Evolutionary conservation across 2,888 invertebrate genomes (phyloP), one percentile per base, ranked within the genome.

Genomic region (Iselma pallidipennis): DNA sequence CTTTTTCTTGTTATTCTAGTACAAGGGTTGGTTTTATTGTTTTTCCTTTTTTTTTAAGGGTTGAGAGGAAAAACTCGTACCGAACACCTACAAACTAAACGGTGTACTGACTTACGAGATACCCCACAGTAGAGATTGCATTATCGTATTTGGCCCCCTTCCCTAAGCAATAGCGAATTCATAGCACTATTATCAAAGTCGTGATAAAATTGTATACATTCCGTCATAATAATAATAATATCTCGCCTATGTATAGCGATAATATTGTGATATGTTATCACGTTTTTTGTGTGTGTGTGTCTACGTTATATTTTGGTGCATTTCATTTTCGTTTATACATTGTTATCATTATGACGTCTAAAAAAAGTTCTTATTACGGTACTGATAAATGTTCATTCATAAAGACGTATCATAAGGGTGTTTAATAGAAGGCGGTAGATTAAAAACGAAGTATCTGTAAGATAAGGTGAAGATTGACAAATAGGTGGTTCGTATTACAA

Each of bases 171-270:
- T 77, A 76, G 77, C 78, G 71, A 78, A 78, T 78, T 78, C 76
- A 74, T 75, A 75, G 74, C 74, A 70, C 72, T 74, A 78, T 78
- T 78, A 78, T 78, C 78, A 78, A 75, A 74, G 69, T 74, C 72
- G 74, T 78, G 78, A 78, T 78, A 77, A 77, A 77, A 76, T 76
- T 76, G 76, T 78, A 74, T 76, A 77, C 75, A 78, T 76, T 76
- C 71, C 75, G 79, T 77, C 78, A 78, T 77, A 78, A 77, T 76
- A 76, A 75, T 76, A 63, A 63, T 53, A 60, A 55, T 59, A 59
- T 59, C 57, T 56, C 54, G 73, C 73, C 74, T 70, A 73, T 73
- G 71, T 65, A 69, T 67, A 67, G 72, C 74, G 76, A 78, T 78
- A 78, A 71, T 73, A 67, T 59, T 60, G 66, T 70, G 74, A 75